Evolutionary conservation across 2,797 vertebrate species (phyloP).

Genomic region (Sus cebifrons): DNA sequence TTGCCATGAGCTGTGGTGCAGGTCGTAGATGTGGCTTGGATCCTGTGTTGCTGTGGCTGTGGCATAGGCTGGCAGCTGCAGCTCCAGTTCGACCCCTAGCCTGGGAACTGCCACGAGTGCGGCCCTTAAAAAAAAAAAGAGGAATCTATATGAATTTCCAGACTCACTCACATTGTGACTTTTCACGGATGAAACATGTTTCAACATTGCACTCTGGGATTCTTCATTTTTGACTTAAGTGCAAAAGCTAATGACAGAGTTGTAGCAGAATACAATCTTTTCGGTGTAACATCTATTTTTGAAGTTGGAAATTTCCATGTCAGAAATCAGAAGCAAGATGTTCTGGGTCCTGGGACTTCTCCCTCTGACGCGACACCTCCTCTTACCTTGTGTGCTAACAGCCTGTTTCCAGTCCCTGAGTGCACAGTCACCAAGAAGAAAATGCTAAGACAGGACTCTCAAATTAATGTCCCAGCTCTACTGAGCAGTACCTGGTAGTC

Average conservation of each 20-base stretch:
- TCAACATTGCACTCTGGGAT: not conserved
- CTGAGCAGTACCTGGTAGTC: rapidly evolving
- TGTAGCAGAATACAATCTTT: not conserved
- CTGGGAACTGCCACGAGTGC: no score
- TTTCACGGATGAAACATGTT: not conserved
- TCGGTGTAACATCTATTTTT: not conserved
- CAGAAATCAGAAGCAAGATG: not conserved
- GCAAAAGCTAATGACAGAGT: not conserved
- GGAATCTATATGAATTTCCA: no score
- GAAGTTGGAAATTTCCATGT: not conserved
- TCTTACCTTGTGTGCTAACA: no score
- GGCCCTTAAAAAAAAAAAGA: no score
- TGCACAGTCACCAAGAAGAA: not conserved
- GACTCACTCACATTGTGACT: not conserved
- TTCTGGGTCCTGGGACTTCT: not conserved
- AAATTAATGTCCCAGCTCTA: rapidly evolving
- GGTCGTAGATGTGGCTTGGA: no score
- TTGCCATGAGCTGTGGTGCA: no score
- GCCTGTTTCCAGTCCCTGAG: not conserved
- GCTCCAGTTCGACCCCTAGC: no score
- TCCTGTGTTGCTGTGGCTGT: no score
- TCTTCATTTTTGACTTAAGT: not conserved
- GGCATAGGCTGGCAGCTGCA: no score
- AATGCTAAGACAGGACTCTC: not conserved
- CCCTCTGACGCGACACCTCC: rapidly evolving